Evolutionary conservation across 2,113 vertebrate species (phyloP), one percentile per base, ranked within the genome.

Genomic region (Vulpes ferrilata): DNA sequence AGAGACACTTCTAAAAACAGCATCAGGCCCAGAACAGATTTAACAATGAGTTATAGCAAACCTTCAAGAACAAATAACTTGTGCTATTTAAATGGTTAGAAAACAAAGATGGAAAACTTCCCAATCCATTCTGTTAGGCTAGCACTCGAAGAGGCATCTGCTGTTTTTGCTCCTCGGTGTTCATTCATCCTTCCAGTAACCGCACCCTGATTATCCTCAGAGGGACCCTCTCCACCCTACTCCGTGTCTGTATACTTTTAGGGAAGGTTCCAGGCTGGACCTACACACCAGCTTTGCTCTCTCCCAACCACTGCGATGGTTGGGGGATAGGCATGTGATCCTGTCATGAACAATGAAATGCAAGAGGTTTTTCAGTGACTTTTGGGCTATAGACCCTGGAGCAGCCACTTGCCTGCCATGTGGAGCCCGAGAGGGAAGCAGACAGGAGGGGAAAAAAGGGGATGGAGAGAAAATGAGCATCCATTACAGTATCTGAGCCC

Each of bases 1-100:
- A 96, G 55, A 95, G 92, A 35, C 23, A 76, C 71, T 91, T 94
- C 65, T 90, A 84, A 95, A 97, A 97, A 93, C 90, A 89, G n/a
- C 65, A 85, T 86, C 71, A 57, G 78, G 78, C 59, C 91, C 82
- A 96, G 81, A 88, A 94, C 43, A 81, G 30, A 87, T 71, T 96
- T 84, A 73, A 88, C 10, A 38, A 38, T 65, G 73, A 95, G 35
- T 73, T 97, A 91, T 59, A 93, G n/a, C 43, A 97, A 84, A 74
- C 38, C 32, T 67, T 97, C 65, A 93, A 88, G 78, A 93, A 88
- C 71, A 95, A 97, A 93, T 95, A 92, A 88, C 55, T 95, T 90
- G 80, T 71, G 55, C 83, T 93, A 91, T 81, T 79, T 59, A 87
- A 32, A 65, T 93, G 30, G 27, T 88, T 81, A 71, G 71, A 62